Evolutionary conservation across 2,888 invertebrate genomes (phyloP).

Genomic region (Neoitamus cyanurus): DNA sequence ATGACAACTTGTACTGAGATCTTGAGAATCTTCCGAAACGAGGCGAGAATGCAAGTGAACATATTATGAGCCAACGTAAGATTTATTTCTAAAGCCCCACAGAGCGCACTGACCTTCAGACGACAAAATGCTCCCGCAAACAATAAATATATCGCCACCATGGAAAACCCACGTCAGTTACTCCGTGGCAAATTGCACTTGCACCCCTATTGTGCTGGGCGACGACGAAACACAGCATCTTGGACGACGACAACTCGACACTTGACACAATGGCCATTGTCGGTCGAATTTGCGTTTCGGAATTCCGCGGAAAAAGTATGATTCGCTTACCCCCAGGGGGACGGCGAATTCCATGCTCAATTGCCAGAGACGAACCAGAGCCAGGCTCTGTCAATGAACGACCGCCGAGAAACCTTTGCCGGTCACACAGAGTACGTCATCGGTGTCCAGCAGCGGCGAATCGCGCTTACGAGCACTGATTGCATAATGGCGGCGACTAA

Average conservation of each 20-base stretch:
- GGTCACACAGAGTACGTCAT: slow-evolving; percentile 11
- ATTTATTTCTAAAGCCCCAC: neutral
- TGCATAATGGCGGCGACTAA: slow-evolving; percentile 50
- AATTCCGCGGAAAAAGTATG: slow-evolving; percentile 15
- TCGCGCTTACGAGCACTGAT: slow-evolving; percentile 46
- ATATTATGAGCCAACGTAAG: neutral
- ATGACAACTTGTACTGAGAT: neutral
- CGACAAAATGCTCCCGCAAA: neutral
- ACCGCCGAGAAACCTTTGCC: slow-evolving; percentile 25
- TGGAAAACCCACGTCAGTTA: neutral
- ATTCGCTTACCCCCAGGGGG: neutral
- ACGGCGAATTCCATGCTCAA: neutral
- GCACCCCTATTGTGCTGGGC: neutral
- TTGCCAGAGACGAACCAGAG: neutral
- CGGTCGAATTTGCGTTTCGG: slow-evolving; percentile 7
- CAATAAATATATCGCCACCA: neutral
- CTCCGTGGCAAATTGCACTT: neutral
- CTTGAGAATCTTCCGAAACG: neutral
- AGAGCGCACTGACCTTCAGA: neutral
- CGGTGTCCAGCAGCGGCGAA: slow-evolving; percentile 4
- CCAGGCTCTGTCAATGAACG: slow-evolving; percentile 42
- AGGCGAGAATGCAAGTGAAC: neutral
- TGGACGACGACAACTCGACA: neutral
- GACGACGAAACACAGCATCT: neutral
- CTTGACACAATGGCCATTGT: slow-evolving; percentile 27